Evolutionary conservation across 2,888 invertebrate species (phyloP), one percentile per base, ranked within the genome.

Genomic region (Clunio marinus): DNA sequence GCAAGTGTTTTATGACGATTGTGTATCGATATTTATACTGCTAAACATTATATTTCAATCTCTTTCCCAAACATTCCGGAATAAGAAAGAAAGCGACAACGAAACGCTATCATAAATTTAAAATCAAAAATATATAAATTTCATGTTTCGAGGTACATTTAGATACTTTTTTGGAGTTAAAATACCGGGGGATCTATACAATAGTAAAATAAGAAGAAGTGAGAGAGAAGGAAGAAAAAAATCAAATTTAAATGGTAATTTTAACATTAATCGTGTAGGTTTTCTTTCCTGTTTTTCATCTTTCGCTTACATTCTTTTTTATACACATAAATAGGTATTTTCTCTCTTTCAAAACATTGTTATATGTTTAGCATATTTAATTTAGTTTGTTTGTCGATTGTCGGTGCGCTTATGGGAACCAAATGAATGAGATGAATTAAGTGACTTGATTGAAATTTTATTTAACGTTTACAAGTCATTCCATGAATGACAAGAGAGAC

Each of bases 211-310:
- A n/a, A n/a, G n/a, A n/a, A n/a, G n/a, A n/a, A n/a, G n/a, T n/a
- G n/a, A n/a, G n/a, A 15, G 28, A 22, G n/a, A 13, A 27, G 25
- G 28, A 58, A 20, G 13, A n/a, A 58, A 59, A 57, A 25, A 59
- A 59, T 59, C 59, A 59, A 59, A 59, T 59, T 59, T 59, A 59
- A 35, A 59, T 59, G 59, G 59, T 59, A 59, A 59, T 59, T 59
- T 25, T 13, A 35, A 59, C 35, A 59, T 59, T 59, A 59, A 59
- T 32, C 28, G 59, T 15, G 59, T 59, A 35, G 59, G 59, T 59
- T 59, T 13, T 10, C 45, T 10, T 7, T 8, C 5, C 46, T n/a
- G 15, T 20, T 55, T 7, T 45, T 22, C 55, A 4, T 57, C 57
- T 25, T 8, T 17, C 35, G 51, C 20, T 51, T 13, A n/a, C n/a